Evolutionary conservation across 2,797 vertebrate genomes (phyloP).

Genomic region (Lacerta bilineata): DNA sequence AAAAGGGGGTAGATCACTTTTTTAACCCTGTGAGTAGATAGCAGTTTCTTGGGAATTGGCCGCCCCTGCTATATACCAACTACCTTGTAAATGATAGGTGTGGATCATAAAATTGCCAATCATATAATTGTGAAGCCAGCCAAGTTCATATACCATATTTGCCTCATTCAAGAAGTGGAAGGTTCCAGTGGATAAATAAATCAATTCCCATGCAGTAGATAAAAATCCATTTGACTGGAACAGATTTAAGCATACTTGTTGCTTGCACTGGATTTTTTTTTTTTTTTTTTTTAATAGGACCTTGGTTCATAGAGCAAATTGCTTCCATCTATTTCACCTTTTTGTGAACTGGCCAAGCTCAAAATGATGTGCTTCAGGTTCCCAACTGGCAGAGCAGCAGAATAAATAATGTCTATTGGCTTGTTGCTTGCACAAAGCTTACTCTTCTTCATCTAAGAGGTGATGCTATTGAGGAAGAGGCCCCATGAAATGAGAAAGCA

Average conservation of each 20-base stretch:
- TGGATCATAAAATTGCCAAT: slow-evolving; percentile 44
- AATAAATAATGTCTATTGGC: no score
- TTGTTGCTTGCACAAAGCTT: neutral
- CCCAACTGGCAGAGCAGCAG: neutral
- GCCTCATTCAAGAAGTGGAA: neutral
- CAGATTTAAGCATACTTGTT: neutral
- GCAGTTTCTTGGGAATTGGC: no score
- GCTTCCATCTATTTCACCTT: neutral
- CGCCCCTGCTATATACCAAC: slow-evolving; percentile 28
- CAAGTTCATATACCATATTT: neutral
- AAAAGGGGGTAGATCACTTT: no score
- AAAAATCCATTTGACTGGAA: neutral
- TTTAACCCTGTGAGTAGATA: no score
- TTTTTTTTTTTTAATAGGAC: neutral
- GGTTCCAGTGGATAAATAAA: neutral
- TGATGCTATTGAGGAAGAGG: neutral
- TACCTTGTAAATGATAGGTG: slow-evolving; percentile 36
- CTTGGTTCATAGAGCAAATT: neutral
- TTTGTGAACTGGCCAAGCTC: no score
- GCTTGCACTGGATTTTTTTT: neutral
- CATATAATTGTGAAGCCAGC: no score
- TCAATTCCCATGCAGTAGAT: no score
- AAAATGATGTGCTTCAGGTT: neutral
- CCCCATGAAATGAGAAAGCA: neutral
- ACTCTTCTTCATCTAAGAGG: neutral